These are phyloP conservation scores for Ceratina japonica DNA, from an alignment of 1,140 invertebrate genomes.

Conservation along the genomic window DNA sequence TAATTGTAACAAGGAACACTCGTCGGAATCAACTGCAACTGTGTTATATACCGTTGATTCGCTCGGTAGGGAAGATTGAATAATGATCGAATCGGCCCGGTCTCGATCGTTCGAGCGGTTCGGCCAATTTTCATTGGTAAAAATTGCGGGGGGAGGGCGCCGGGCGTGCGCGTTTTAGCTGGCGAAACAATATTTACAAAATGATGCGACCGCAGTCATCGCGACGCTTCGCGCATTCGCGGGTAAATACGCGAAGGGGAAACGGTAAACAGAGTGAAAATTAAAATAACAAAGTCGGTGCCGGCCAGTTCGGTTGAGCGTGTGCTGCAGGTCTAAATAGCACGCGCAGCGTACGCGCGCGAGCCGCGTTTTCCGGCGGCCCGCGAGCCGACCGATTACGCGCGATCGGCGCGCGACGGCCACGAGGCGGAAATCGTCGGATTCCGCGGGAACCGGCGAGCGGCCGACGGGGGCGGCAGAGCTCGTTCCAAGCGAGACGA, in stretches of 20 bases:
- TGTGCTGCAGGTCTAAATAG: too few species aligned
- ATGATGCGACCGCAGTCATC: constrained; percentile 57
- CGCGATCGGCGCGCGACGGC: constrained; percentile 12
- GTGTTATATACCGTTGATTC: neutral
- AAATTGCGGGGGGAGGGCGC: constrained; percentile 35
- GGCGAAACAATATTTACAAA: constrained; percentile 61
- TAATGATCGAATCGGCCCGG: too few species aligned
- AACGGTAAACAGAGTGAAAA: constrained; percentile 47
- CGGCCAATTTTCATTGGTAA: constrained; percentile 57
- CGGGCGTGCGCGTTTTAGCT: constrained; percentile 41
- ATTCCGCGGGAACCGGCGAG: neutral
- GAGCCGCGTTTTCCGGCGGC: too few species aligned
- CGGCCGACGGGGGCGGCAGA: neutral
- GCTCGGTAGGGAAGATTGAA: neutral
- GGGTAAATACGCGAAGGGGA: constrained; percentile 55
- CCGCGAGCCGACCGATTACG: neutral
- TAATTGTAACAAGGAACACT: too few species aligned
- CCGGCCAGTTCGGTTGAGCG: constrained; percentile 7
- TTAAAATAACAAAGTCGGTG: constrained; percentile 52
- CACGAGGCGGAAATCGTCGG: neutral
- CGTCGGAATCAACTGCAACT: too few species aligned
- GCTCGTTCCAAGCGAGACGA: constrained; percentile 1
- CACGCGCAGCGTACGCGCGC: too few species aligned
- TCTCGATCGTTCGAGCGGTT: constrained; percentile 14
- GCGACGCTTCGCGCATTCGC: constrained; percentile 34